These are phyloP conservation scores for Anguilla megastoma DNA, from an alignment of 2,797 vertebrate genomes.

Conservation along the genomic window DNA sequence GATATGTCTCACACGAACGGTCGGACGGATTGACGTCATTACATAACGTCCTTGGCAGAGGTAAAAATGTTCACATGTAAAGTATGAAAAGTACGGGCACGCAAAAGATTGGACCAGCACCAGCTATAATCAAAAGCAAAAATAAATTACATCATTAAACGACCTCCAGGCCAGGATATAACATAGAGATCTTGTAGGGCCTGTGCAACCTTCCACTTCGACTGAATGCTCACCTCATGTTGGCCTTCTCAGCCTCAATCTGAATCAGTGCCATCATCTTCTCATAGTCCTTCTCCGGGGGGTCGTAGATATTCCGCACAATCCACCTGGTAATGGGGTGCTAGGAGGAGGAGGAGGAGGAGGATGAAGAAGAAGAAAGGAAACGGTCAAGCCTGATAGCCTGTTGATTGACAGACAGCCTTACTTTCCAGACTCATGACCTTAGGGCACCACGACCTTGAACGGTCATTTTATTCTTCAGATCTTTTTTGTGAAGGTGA, in stretches of 20 bases:
- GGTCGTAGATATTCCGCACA: conserved; percentile 69
- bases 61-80: neutral
- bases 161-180: neutral
- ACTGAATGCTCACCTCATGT: conserved; percentile 75
- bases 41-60: no score
- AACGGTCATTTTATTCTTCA: no score
- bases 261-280: conserved; percentile 82
- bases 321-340: conserved; percentile 95
- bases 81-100: neutral
- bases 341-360: conserved; percentile 58
- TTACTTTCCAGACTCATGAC: neutral
- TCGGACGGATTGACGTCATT: no score
- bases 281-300: conserved; percentile 90
- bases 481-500: no score
- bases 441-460: no score
- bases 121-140: neutral
- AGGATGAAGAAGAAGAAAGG: neutral
- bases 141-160: neutral
- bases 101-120: neutral
- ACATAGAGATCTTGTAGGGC: neutral
- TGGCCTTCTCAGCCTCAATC: conserved; percentile 77
- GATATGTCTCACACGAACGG: no score
- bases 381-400: neutral
- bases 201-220: neutral
- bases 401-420: neutral